These are phyloP conservation scores for Ahaetulla prasina DNA, from an alignment of 2,113 vertebrate genomes.

Conservation along the genomic window DNA sequence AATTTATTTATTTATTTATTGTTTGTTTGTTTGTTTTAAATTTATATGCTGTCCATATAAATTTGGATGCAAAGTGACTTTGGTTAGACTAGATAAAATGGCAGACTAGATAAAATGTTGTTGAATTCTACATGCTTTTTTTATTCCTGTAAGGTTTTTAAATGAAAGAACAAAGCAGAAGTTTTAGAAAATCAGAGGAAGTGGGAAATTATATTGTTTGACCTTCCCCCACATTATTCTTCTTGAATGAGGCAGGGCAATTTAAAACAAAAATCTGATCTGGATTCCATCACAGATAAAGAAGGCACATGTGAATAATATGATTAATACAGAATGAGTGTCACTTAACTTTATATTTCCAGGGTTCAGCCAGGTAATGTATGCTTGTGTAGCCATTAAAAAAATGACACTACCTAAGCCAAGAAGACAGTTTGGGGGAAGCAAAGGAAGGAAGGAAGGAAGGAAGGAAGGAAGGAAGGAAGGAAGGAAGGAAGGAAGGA, in stretches of 20 bases:
- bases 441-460: not conserved
- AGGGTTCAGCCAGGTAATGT: not conserved
- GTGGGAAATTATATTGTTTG: not conserved
- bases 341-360: not conserved
- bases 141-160: not conserved
- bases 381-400: not conserved
- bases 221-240: not conserved
- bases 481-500: not conserved
- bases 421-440: not conserved
- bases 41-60: not conserved
- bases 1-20: not conserved
- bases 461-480: not conserved
- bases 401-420: not conserved
- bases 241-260: not conserved
- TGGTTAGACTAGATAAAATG: not conserved
- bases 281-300: not conserved
- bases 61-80: not conserved
- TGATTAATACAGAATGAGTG: not conserved
- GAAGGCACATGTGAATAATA: not conserved
- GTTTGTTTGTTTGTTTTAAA: not conserved
- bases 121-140: not conserved
- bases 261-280: not conserved
- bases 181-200: not conserved
- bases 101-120: not conserved
- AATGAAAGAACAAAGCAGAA: not conserved